A percentile compares a stretch with the other conserved stretches of the same genome.
Conservation (phyloP, 1,140 invertebrate species). For the Antheraea mylitta region DNA sequence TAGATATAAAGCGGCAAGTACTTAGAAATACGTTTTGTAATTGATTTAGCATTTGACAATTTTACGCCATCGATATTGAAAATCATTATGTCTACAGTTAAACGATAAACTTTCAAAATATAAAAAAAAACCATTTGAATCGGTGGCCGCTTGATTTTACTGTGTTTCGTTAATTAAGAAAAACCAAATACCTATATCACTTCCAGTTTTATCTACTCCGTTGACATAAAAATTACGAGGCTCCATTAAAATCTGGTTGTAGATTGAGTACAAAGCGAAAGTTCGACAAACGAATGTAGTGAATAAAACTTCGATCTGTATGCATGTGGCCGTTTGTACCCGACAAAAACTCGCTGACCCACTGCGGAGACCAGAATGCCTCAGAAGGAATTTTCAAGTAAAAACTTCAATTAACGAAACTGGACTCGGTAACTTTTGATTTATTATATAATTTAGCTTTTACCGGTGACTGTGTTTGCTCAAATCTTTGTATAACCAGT, state of each 20-base stretch:
- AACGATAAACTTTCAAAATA: no score
- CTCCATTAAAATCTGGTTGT: not conserved
- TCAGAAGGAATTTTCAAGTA: slow-evolving; percentile 12
- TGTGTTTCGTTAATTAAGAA: not conserved
- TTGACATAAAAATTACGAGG: not conserved
- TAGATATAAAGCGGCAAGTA: no score
- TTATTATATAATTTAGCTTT: not conserved
- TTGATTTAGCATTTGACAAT: no score
- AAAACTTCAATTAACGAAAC: slow-evolving; percentile 10
- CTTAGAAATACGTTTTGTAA: no score
- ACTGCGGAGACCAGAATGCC: slow-evolving; percentile 17
- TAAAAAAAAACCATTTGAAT: no score
- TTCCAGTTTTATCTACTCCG: not conserved
- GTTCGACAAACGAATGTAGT: slow-evolving; percentile 24
- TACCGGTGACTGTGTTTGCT: not conserved
- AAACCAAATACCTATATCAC: not conserved
- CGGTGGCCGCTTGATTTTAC: not conserved
- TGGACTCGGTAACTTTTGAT: not conserved
- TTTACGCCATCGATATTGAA: no score
- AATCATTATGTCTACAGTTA: no score
- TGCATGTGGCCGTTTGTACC: slow-evolving; percentile 7
- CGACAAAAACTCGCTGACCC: slow-evolving; percentile 51
- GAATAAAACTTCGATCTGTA: slow-evolving; percentile 9
- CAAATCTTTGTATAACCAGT: not conserved
- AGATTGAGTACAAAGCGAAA: slow-evolving; percentile 32